These are phyloP conservation scores for Enteromius anoplus DNA, from an alignment of 2,797 vertebrate species.

Conservation along the genomic window DNA sequence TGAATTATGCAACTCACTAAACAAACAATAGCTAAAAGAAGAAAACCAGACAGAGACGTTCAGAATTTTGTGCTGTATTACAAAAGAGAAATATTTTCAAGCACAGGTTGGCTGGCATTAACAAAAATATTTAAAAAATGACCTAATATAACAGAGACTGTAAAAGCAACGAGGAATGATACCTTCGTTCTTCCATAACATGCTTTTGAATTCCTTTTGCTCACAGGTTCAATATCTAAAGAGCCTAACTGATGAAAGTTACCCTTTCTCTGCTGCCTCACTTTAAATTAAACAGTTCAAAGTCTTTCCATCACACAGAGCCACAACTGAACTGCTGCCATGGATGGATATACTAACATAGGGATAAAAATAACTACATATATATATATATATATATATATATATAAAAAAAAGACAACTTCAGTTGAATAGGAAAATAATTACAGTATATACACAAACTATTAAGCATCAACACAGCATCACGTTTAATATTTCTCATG, in stretches of 20 bases:
- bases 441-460: conserved; percentile 51
- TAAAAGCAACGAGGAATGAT: conserved; percentile 4
- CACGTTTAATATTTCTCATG: conserved; percentile 54
- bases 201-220: not conserved
- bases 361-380: not conserved
- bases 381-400: too few species aligned
- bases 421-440: not conserved
- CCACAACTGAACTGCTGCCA: not conserved
- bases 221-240: not conserved
- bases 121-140: conserved; percentile 19
- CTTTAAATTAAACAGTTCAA: not conserved
- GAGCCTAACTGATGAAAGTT: not conserved
- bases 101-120: not conserved
- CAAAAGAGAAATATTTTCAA: not conserved
- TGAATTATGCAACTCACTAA: not conserved
- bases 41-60: not conserved
- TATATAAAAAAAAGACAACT: not conserved
- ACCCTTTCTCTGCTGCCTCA: not conserved
- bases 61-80: conserved; percentile 4
- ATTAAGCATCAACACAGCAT: conserved; percentile 1
- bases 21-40: not conserved
- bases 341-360: not conserved
- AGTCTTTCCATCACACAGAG: not conserved
- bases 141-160: not conserved
- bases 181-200: not conserved